Evolutionary conservation across 2,797 vertebrate species (phyloP).

Genomic region (Esox lucius): DNA sequence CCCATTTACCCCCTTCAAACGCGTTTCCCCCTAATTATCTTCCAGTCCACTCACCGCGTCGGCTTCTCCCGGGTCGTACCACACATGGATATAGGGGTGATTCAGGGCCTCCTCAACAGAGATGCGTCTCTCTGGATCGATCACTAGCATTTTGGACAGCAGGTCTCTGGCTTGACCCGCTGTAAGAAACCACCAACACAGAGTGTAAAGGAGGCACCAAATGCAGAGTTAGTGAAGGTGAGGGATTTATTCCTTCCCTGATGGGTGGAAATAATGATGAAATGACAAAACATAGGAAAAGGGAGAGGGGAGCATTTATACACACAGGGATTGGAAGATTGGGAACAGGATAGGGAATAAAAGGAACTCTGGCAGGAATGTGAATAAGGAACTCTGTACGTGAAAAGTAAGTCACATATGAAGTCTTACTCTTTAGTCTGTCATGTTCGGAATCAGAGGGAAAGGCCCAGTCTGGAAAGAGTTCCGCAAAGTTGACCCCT

Average conservation of each 20-base stretch:
- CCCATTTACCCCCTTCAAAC: too few species aligned
- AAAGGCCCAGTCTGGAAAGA: constrained; percentile 97
- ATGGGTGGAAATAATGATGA: too few species aligned
- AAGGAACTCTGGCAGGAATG: background rate
- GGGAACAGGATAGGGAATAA: background rate
- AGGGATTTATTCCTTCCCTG: too few species aligned
- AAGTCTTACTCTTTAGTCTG: constrained; percentile 90
- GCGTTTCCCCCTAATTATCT: background rate
- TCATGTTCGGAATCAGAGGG: constrained; percentile 94
- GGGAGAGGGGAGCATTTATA: too few species aligned
- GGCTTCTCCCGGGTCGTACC: constrained; percentile 93
- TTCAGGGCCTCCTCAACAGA: constrained; percentile 94
- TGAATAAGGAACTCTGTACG: background rate
- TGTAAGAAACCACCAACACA: constrained; percentile 46
- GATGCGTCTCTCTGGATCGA: constrained; percentile 93
- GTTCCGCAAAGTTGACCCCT: constrained; percentile 90
- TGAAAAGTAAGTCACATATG: background rate
- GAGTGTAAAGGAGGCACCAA: too few species aligned
- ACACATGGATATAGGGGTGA: constrained; percentile 95
- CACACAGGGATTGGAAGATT: too few species aligned
- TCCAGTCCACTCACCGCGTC: constrained; percentile 85
- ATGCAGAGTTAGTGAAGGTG: too few species aligned
- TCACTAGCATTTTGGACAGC: constrained; percentile 96
- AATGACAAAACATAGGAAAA: too few species aligned
- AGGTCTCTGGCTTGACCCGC: constrained; percentile 95